Evolutionary conservation across 2,888 invertebrate species (phyloP), one percentile per base, ranked within the genome.

Genomic region (Agrochola litura): DNA sequence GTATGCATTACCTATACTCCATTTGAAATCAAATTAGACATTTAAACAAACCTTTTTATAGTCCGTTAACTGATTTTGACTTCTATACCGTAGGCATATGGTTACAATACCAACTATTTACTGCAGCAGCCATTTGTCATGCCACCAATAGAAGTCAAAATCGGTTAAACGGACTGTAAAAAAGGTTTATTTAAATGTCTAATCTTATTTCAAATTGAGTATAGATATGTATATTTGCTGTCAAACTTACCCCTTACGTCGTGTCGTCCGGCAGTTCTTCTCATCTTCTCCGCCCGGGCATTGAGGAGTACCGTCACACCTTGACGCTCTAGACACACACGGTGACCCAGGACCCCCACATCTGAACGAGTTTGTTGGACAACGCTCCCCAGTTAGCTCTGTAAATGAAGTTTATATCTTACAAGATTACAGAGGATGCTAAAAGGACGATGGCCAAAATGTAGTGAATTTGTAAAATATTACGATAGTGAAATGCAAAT

Each of bases 241-340:
- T 22, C 2, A 56, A 76, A 77, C 89, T 90, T 86, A 97, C 97
- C 97, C 95, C 91, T 97, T 97, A 86, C 97, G 96, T 89, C 95
- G 97, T 66, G 96, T 97, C 61, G 97, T 97, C 88, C 96, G 94
- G 91, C 98, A 98, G 89, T 97, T 98, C 76, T 97, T 95, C 92
- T 98, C 98, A 90, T 98, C 98, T 91, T 98, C 98, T 49, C 98
- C 98, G n/a, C 97, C 97, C 0, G 98, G 98, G 91, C 98, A 98
- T 92, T 98, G 98, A 68, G 96, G 97, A 66, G 97, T 97, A 4
- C 99, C 99, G 93, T 99, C 98, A 93, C 99, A 99, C 10, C 98
- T 96, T 6, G 98, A 97, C 0, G 98, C 98, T 56, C 98, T 97
- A 0, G 98, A 98, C 76, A 99, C 97, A 94, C 99, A 99, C 46